Conservation (phyloP, 2,113 vertebrate genomes). For the Cyprinodon tularosa region DNA sequence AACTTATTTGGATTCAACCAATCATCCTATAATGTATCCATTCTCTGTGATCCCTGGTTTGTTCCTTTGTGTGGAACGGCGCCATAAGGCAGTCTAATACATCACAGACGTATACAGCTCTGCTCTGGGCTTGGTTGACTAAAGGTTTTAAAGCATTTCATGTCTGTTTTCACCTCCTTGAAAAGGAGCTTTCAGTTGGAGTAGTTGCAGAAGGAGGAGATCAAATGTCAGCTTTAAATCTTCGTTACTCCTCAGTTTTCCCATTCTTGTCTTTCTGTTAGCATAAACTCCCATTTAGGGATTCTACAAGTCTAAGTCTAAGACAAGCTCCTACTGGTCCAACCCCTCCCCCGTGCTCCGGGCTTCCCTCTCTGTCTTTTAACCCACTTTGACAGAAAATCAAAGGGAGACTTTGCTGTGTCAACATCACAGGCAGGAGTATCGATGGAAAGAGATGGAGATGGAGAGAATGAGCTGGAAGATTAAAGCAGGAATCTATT, state of each 20-base stretch:
- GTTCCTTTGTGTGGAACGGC: too few species aligned
- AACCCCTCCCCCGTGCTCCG: neutral
- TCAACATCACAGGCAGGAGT: constrained; percentile 45
- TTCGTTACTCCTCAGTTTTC: constrained; percentile 6
- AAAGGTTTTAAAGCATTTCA: constrained; percentile 11
- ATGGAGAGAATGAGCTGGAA: constrained; percentile 53
- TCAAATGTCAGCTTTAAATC: constrained; percentile 43
- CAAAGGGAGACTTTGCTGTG: constrained; percentile 54
- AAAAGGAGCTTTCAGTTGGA: constrained; percentile 16
- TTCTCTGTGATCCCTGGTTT: too few species aligned
- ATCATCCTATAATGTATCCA: too few species aligned
- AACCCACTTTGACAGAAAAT: constrained; percentile 49
- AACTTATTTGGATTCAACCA: too few species aligned
- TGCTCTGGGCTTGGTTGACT: constrained; percentile 7
- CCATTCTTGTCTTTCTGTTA: constrained; percentile 9
- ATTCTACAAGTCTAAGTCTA: neutral
- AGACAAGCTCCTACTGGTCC: neutral
- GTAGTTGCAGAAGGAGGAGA: constrained; percentile 9
- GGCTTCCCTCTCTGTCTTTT: constrained; percentile 23
- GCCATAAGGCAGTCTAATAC: constrained; percentile 19
- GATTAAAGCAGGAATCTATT: constrained; percentile 52
- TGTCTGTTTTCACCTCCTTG: constrained; percentile 1
- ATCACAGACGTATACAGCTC: constrained; percentile 34
- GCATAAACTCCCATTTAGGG: neutral
- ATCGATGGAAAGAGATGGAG: constrained; percentile 20